These are phyloP conservation scores for Pao palembangensis DNA, from an alignment of 2,113 vertebrate genomes.

Conservation along the genomic window DNA sequence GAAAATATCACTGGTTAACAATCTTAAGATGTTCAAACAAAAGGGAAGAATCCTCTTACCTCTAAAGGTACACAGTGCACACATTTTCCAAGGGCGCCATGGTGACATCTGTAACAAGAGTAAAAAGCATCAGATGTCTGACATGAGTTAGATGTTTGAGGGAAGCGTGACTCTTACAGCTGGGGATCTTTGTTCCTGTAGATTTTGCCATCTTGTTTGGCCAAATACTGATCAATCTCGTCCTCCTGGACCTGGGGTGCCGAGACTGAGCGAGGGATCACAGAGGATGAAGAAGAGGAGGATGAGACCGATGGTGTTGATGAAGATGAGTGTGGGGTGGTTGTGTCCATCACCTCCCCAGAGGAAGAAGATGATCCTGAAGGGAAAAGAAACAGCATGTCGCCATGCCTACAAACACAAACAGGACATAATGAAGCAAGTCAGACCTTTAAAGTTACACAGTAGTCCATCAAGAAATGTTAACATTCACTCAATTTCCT, in stretches of 20 bases:
- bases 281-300: conserved; percentile 56
- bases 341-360: conserved; percentile 91
- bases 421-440: not conserved
- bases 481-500: not conserved
- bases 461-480: not conserved
- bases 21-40: not conserved
- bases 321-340: conserved; percentile 69
- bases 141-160: not conserved
- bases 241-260: conserved; percentile 85
- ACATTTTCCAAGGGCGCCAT: conserved; percentile 91
- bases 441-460: not conserved
- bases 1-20: not conserved
- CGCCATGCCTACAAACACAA: conserved; percentile 83
- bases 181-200: conserved; percentile 90
- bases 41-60: conserved; percentile 71
- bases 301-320: conserved; percentile 52
- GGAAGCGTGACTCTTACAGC: conserved; percentile 77
- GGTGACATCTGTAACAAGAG: conserved; percentile 83
- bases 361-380: conserved; percentile 80
- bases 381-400: conserved; percentile 92
- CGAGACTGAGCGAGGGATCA: conserved; percentile 72
- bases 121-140: not conserved
- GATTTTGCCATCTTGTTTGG: conserved; percentile 95
- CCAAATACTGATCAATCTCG: conserved; percentile 93
- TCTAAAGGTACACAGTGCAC: conserved; percentile 96